Percentiles rank a stretch among this genome's conserved stretches.
Conservation (phyloP, 2,888 invertebrate species). For the Eurytoma adleriae region DNA sequence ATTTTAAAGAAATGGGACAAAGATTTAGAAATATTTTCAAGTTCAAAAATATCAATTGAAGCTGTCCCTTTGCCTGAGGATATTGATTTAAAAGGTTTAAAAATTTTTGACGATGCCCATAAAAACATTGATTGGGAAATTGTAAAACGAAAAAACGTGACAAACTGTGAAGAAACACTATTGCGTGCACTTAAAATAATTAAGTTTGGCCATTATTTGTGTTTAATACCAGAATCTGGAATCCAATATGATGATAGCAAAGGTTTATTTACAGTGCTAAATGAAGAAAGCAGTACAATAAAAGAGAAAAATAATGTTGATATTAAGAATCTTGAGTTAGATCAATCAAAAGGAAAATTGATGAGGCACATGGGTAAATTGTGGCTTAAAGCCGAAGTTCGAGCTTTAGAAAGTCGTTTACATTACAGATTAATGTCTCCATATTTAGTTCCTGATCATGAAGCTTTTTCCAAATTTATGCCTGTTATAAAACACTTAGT, state of each 20-base stretch:
- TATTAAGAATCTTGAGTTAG: constrained; percentile 62
- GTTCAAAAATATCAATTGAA: constrained; percentile 78
- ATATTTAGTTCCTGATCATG: constrained; percentile 91
- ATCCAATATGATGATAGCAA: constrained; percentile 80
- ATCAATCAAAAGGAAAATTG: constrained; percentile 78
- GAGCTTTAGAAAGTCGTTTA: constrained; percentile 87
- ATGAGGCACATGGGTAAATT: constrained; percentile 92
- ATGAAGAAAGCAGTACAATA: constrained; percentile 46
- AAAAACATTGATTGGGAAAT: constrained; percentile 85
- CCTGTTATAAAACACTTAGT: constrained; percentile 89
- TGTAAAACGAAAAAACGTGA: constrained; percentile 78
- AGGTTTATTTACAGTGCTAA: constrained; percentile 67
- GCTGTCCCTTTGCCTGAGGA: constrained; percentile 87
- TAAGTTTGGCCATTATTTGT: constrained; percentile 86
- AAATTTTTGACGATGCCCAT: constrained; percentile 83
- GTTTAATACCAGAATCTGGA: constrained; percentile 81
- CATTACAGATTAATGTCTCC: constrained; percentile 83
- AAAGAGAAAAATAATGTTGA: constrained; percentile 51
- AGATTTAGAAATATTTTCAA: constrained; percentile 63
- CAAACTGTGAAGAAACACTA: constrained; percentile 83
- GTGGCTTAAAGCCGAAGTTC: constrained; percentile 92
- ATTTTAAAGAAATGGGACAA: constrained; percentile 66
- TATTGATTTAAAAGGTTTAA: constrained; percentile 83
- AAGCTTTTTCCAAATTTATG: constrained; percentile 86
- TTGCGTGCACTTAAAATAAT: constrained; percentile 87